Evolutionary conservation across 2,888 invertebrate genomes (phyloP).

Genomic region (Scaptomyza caliginosa): DNA sequence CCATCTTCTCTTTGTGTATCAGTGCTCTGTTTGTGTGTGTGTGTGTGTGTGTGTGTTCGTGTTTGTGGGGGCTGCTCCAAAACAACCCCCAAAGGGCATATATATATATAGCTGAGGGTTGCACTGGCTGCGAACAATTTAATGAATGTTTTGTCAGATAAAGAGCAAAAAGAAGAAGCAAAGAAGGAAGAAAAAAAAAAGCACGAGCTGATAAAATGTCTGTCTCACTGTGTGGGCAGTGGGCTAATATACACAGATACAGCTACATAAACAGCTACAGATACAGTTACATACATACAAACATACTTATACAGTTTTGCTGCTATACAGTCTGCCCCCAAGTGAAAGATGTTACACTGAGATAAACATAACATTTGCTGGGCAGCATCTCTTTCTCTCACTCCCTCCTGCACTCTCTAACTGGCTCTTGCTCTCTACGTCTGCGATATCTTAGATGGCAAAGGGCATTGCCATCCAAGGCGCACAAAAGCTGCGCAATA

Average conservation of each 20-base stretch:
- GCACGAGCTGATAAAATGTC: constrained; percentile 62
- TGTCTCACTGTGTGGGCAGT: constrained; percentile 32
- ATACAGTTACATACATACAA: constrained; percentile 17
- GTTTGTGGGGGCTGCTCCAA: constrained; percentile 61
- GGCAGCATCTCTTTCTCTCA: constrained; percentile 23
- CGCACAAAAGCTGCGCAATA: constrained; percentile 77
- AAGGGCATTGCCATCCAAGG: constrained; percentile 81
- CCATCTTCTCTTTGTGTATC: constrained; percentile 64
- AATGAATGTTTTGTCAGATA: constrained; percentile 80
- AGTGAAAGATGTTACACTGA: constrained; percentile 76
- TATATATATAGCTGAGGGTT: constrained; percentile 25
- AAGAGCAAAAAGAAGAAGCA: constrained; percentile 39
- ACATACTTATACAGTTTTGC: constrained; percentile 23
- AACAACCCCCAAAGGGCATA: constrained; percentile 71
- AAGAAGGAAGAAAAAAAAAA: no score
- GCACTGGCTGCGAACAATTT: constrained; percentile 66
- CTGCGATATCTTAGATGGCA: constrained; percentile 79
- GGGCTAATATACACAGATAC: constrained; percentile 32
- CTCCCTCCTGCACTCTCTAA: constrained; percentile 3
- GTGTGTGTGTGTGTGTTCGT: constrained; percentile 25
- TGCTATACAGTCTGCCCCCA: constrained; percentile 43
- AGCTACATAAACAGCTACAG: constrained; percentile 5
- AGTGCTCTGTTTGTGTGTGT: constrained; percentile 12
- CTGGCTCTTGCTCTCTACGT: constrained; percentile 35
- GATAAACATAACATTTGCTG: constrained; percentile 67